phyloP scores from a whole-genome alignment of 2,797 vertebrate genomes.

The Halcyon leucocephala region DNA sequence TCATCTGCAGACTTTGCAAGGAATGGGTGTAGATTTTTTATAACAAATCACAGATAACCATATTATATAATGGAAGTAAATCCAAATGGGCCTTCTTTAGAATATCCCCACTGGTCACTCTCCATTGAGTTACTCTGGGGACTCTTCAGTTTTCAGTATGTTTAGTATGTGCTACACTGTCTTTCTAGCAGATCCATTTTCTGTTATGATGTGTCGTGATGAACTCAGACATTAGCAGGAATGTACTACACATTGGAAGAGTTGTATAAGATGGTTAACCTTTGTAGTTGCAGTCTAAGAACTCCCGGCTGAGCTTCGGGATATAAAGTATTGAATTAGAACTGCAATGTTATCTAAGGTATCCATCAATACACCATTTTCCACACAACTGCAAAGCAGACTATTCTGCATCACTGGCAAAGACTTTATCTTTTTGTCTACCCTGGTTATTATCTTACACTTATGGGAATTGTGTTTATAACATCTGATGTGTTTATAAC shows the following conservation, averaged over 20 bases:
- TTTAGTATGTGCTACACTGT: background rate
- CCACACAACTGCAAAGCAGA: background rate
- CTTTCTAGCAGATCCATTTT: background rate
- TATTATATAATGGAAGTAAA: slow-evolving; percentile 7
- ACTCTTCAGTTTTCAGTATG: background rate
- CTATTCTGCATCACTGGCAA: background rate
- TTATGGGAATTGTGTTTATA: background rate
- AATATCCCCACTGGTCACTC: background rate
- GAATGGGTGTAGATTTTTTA: slow-evolving; percentile 13
- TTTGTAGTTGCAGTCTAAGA: background rate
- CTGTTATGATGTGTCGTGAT: background rate
- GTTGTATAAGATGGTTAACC: background rate
- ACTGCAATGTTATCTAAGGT: background rate
- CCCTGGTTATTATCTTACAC: background rate
- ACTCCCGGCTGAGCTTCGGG: background rate
- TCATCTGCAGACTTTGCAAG: slow-evolving; percentile 1
- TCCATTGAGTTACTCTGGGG: background rate
- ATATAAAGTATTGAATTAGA: background rate
- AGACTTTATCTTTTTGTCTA: background rate
- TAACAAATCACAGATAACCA: background rate
- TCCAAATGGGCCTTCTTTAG: background rate
- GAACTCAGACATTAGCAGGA: background rate
- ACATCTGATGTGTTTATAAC: background rate
- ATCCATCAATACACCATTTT: background rate
- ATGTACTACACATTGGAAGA: background rate